Conservation (phyloP, 2,797 vertebrate species). For the Hyperoplus immaculatus region DNA sequence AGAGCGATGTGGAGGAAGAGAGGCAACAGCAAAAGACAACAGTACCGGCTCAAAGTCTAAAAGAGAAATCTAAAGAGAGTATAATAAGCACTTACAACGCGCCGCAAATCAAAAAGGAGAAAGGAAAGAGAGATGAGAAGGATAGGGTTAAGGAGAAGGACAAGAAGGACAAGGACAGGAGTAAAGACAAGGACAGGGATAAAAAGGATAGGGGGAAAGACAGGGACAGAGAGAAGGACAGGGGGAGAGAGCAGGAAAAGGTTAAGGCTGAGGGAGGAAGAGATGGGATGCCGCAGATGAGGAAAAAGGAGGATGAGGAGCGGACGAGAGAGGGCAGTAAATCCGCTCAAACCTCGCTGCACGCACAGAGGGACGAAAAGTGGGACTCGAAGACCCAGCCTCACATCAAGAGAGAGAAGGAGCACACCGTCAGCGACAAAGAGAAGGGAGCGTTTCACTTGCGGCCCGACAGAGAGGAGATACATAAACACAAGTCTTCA, state of each 20-base stretch:
- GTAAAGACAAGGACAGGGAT: conserved; percentile 74
- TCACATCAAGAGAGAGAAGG: conserved; percentile 73
- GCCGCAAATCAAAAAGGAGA: conserved; percentile 73
- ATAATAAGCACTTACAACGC: conserved; percentile 48
- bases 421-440: conserved; percentile 53
- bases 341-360: conserved; percentile 38
- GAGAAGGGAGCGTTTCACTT: conserved; percentile 50
- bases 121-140: conserved; percentile 69
- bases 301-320: conserved; percentile 78
- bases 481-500: conserved; percentile 76
- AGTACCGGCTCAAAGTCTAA: conserved; percentile 51
- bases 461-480: conserved; percentile 75
- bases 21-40: conserved; percentile 57
- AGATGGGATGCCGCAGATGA: conserved; percentile 49
- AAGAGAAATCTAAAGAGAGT: conserved; percentile 77
- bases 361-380: conserved; percentile 83
- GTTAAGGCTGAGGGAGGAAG: conserved; percentile 56
- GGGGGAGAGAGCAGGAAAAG: conserved; percentile 65
- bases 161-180: conserved; percentile 73
- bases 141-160: conserved; percentile 67
- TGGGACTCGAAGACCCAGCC: conserved; percentile 68
- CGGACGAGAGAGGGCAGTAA: conserved; percentile 68
- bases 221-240: conserved; percentile 67
- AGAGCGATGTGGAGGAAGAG: conserved; percentile 69
- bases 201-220: conserved; percentile 70